Percentiles rank a stretch among this genome's conserved stretches.
phyloP scores from a whole-genome alignment of 2,797 vertebrate genomes.

The Percopsis omiscomaycus region DNA sequence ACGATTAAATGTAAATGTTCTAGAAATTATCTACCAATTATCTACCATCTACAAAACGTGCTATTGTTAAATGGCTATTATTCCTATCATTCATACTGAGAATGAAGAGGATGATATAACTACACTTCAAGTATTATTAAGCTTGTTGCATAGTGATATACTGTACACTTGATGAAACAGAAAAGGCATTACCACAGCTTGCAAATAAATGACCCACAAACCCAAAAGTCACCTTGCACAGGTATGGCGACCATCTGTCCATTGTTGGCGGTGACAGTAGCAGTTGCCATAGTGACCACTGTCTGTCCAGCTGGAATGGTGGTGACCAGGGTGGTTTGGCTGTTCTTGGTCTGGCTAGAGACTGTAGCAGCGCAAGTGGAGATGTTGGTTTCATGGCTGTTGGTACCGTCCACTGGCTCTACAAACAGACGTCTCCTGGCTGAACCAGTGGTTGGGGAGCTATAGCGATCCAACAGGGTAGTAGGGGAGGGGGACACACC shows the following conservation, averaged over 20 bases:
- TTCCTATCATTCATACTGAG: too few species aligned
- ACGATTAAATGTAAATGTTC: too few species aligned
- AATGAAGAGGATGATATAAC: too few species aligned
- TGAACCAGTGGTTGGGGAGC: conserved; percentile 78
- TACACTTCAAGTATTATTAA: too few species aligned
- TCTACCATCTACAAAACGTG: too few species aligned
- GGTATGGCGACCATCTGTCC: conserved; percentile 91
- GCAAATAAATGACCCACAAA: background rate
- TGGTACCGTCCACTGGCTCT: conserved; percentile 56
- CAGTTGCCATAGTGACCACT: conserved; percentile 88
- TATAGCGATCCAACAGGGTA: conserved; percentile 84
- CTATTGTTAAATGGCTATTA: too few species aligned
- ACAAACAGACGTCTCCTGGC: conserved; percentile 82
- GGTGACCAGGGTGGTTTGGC: conserved; percentile 74
- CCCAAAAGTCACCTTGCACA: conserved; percentile 81
- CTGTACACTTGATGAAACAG: too few species aligned
- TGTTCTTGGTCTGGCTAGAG: conserved; percentile 23
- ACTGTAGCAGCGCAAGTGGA: conserved; percentile 34
- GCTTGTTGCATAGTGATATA: too few species aligned
- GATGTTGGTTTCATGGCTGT: conserved; percentile 40
- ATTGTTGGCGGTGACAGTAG: conserved; percentile 88
- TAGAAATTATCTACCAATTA: too few species aligned
- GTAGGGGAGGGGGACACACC: conserved; percentile 80
- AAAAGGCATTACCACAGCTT: background rate
- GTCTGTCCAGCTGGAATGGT: conserved; percentile 89